These are phyloP conservation scores for Exephanes ischioxanthus DNA, from an alignment of 2,888 invertebrate species.

Conservation along the genomic window DNA sequence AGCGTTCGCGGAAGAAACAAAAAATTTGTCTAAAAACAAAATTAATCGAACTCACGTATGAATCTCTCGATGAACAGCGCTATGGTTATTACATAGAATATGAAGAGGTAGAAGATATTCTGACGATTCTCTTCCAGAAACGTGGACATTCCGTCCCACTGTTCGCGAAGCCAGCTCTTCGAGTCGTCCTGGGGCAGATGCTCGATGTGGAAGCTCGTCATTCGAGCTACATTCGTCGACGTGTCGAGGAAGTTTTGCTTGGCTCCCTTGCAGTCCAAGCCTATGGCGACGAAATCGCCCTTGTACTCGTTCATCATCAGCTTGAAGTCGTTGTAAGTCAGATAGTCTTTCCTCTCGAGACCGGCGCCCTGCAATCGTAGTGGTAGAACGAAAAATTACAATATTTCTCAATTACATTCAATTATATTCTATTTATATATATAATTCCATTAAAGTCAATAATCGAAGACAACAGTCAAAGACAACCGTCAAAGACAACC, in stretches of 20 bases:
- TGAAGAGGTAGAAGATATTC: constrained; percentile 97
- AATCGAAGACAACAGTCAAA: too few species aligned
- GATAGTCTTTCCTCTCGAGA: constrained; percentile 94
- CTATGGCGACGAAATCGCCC: constrained; percentile 97
- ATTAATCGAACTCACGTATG: constrained; percentile 89
- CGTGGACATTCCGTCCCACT: constrained; percentile 95
- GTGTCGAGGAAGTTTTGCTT: constrained; percentile 98
- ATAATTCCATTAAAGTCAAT: neutral
- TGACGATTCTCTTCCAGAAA: constrained; percentile 98
- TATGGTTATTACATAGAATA: constrained; percentile 97
- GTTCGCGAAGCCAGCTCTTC: constrained; percentile 88
- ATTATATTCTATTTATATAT: too few species aligned
- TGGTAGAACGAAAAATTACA: constrained; percentile 4
- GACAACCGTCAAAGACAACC: too few species aligned
- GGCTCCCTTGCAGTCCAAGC: constrained; percentile 97
- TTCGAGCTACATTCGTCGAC: constrained; percentile 96
- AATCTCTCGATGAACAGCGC: constrained; percentile 97
- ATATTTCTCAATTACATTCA: neutral
- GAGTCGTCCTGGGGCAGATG: constrained; percentile 87
- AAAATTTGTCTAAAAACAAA: neutral
- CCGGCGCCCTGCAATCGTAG: constrained; percentile 90
- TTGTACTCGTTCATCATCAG: constrained; percentile 98
- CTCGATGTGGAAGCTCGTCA: constrained; percentile 97
- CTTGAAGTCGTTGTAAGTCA: constrained; percentile 96
- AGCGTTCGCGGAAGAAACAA: neutral